Conservation (phyloP, 2,113 vertebrate genomes). For the Probosciger aterrimus region DNA sequence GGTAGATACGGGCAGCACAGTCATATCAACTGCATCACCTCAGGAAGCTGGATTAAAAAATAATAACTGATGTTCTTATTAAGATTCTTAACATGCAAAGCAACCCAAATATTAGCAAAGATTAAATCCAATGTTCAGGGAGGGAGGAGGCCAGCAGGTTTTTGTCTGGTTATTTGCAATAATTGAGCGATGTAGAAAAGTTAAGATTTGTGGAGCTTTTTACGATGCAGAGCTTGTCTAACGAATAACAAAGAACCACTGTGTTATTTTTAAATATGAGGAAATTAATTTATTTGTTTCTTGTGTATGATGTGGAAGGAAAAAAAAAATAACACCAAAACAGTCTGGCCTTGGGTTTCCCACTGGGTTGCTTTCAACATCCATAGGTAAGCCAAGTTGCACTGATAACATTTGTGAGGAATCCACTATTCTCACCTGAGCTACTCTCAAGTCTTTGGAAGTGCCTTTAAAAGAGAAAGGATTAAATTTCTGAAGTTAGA, state of each 20-base stretch:
- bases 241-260: neutral
- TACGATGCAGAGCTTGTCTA: neutral
- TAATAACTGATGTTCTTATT: neutral
- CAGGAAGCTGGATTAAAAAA: neutral
- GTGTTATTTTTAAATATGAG: neutral
- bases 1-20: neutral
- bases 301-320: neutral
- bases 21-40: accelerated
- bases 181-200: neutral
- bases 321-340: neutral
- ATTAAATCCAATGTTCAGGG: neutral
- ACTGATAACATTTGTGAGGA: neutral
- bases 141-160: neutral
- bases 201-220: neutral
- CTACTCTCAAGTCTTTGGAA: neutral
- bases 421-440: neutral
- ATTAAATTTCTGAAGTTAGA: neutral
- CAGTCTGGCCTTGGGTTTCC: neutral
- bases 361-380: neutral
- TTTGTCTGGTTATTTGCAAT: neutral
- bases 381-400: neutral
- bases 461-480: neutral
- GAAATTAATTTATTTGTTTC: neutral
- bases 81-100: neutral
- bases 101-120: neutral